Evolutionary conservation across 2,797 vertebrate genomes (phyloP), one percentile per base, ranked within the genome.

Genomic region (Ctenochaetus hawaiiensis): DNA sequence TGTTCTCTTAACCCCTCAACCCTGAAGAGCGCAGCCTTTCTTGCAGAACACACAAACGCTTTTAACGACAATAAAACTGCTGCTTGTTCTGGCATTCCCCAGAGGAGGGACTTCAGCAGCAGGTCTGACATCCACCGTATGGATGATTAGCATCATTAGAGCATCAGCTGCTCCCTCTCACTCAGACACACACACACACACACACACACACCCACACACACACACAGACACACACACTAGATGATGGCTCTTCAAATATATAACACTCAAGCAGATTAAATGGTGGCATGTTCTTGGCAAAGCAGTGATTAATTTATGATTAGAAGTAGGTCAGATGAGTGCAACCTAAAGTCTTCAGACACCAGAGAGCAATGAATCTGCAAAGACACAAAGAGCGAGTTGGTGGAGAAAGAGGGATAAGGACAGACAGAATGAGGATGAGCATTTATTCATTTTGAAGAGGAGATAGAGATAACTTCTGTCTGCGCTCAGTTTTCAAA

Each of bases 141-240:
- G 85, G 86, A 87, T 84, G 85, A 92, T 93, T 91, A 91, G 82
- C 86, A 82, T 86, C 83, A 90, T 93, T 91, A 87, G 82, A 73
- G 85, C 81, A 84, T 91, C 89, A 86, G 78, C 84, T 91, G 86
- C 85, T 90, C 80, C 52, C 82, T 72, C 85, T 81, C 80, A 43
- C 78, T 20, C 51, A 68, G 64, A 37, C 45, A 76, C 60, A 67
- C 58, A 80, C 84, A 74, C 54, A 75, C 44, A 58, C 58, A 54
- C 59, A 73, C 45, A 74, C 62, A 77, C 56, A 78, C 84, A 77
- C 59, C 56, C 57, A 23, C 44, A 65, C 68, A 73, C 72, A 67
- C 51, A 73, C 61, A 75, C 60, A 76, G 80, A 77, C 61, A 68
- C 44, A 22, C 52, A 71, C 60, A 71, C 70, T 61, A 73, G 62